Base-by-base conservation (phyloP, 2,797 vertebrate genomes). In the Rhinophrynus dorsalis region DNA sequence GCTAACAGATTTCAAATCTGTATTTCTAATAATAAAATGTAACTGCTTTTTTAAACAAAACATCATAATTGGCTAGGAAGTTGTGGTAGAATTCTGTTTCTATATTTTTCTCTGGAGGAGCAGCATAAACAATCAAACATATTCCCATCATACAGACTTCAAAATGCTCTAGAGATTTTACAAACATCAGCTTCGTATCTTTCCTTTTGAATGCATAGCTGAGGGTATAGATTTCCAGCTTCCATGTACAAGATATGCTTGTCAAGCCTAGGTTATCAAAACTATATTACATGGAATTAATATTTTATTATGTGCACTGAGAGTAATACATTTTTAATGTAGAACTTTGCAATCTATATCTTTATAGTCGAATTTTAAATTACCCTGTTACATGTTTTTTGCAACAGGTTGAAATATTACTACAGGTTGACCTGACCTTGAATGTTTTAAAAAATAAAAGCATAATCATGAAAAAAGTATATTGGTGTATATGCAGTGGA, bases 301-400 rank as follows among this genome's bases (percentile, higher is more conserved):
- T 60, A 44, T 60, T 52, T 60, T n/a, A 61, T 42, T 44, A 33
- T 12, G 48, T 58, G 56, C 47, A 32, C 56, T 42, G 33, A 68
- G 55, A 21, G 38, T 42, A 32, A 60, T 68, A 42, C 67, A 68
- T 68, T 60, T 68, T 68, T 68, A 68, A 68, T 68, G 67, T 33
- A n/a, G 21, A 20, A 68, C 42, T 51, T 68, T 11, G 33, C 56
- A 58, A 48, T 37, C 54, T 67, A 67, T 58, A 58, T 67, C 55
- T 59, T 51, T 58, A 59, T 26, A 47, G 55, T 23, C 7, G 23
- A 58, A 50, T 50, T 60, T 35, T 60, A 21, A 68, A 58, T 55
- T 24, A 56, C 17, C 27, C 63, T 55, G 8, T 33, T 55, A 37
- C 38, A 33, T 32, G 50, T 8, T 56, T 66, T n/a, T 27, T 42